Evolutionary conservation across 2,888 invertebrate species (phyloP).

Genomic region (Ditylenchus weischeri): DNA sequence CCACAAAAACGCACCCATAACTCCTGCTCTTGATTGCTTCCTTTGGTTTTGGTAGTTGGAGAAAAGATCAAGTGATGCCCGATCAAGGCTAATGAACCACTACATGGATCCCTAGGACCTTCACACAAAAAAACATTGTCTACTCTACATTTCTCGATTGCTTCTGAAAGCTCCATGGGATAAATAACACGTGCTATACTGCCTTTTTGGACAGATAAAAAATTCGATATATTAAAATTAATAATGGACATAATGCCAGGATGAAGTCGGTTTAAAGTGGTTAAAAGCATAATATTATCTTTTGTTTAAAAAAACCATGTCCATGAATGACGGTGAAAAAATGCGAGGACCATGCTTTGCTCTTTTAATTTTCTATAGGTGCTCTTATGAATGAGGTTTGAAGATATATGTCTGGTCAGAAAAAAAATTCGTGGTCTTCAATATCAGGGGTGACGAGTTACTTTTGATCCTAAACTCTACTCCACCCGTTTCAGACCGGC

Average conservation of each 20-base stretch:
- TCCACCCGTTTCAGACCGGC: too few relatives aligned
- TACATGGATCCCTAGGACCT: constrained; percentile 48
- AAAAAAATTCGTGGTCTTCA: too few relatives aligned
- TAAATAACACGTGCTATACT: too few relatives aligned
- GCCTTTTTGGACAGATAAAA: neutral
- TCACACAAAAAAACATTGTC: constrained; percentile 49
- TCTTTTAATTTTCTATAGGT: too few relatives aligned
- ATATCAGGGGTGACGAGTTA: too few relatives aligned
- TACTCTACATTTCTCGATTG: constrained; percentile 52
- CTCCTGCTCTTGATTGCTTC: constrained; percentile 29
- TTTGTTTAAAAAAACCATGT: too few relatives aligned
- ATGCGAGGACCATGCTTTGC: too few relatives aligned
- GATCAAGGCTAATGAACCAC: constrained; percentile 48
- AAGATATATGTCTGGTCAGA: too few relatives aligned
- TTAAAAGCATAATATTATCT: too few relatives aligned
- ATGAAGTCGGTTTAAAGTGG: neutral
- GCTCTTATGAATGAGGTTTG: too few relatives aligned
- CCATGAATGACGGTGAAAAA: too few relatives aligned
- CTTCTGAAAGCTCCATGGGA: constrained; percentile 54
- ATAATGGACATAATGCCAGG: constrained; percentile 5
- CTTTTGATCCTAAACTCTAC: too few relatives aligned
- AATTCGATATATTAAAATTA: neutral
- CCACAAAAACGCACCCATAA: constrained; percentile 40
- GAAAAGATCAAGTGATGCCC: constrained; percentile 57
- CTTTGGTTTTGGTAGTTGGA: constrained; percentile 30